A percentile compares a stretch with the other conserved stretches of the same genome.
These are phyloP conservation scores for Drosophila multiciliata DNA, from an alignment of 2,888 invertebrate species.

Conservation along the genomic window DNA sequence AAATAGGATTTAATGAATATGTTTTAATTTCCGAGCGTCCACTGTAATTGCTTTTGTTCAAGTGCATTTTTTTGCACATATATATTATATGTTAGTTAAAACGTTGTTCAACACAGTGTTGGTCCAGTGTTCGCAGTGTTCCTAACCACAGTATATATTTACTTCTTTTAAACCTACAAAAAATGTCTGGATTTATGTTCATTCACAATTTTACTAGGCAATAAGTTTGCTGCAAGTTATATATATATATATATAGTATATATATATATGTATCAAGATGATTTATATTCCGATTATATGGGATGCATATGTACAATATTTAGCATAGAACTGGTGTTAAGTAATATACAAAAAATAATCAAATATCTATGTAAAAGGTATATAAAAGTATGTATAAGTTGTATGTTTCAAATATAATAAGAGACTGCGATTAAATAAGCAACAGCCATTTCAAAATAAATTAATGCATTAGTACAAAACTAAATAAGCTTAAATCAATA, in stretches of 20 bases:
- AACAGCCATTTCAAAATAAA: constrained; percentile 61
- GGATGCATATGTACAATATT: constrained; percentile 70
- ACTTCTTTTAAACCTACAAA: background rate
- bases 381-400: constrained; percentile 16
- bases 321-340: constrained; percentile 66
- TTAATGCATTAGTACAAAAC: constrained; percentile 74
- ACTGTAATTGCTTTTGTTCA: constrained; percentile 2
- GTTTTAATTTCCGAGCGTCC: constrained; percentile 11
- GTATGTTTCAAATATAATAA: constrained; percentile 13
- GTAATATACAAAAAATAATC: constrained; percentile 50
- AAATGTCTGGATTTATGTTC: constrained; percentile 8
- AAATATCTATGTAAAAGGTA: constrained; percentile 25
- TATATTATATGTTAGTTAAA: constrained; percentile 18
- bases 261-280: constrained; percentile 19
- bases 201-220: constrained; percentile 17
- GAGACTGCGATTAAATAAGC: constrained; percentile 41
- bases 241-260: constrained; percentile 31
- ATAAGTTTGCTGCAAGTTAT: constrained; percentile 7
- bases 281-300: constrained; percentile 46
- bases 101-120: constrained; percentile 46
- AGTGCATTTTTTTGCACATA: background rate
- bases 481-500: constrained; percentile 57
- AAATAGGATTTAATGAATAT: constrained; percentile 6
- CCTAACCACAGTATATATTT: background rate
- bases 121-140: constrained; percentile 46